Conservation (phyloP, 1,140 invertebrate species). For the Globodera ellingtonae region DNA sequence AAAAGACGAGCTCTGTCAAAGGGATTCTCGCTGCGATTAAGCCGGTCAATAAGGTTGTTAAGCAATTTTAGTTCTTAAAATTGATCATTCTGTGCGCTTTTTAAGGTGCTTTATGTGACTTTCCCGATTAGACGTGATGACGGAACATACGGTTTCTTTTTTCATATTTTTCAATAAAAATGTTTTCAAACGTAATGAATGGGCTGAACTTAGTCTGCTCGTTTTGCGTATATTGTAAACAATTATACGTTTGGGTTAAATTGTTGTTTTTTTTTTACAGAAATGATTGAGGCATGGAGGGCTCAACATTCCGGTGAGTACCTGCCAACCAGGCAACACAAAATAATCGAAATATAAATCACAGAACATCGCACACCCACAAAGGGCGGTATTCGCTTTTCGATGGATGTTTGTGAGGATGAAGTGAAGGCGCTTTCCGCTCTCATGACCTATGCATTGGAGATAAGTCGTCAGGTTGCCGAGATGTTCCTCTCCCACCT, state of each 20-base stretch:
- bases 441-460: conserved; percentile 85
- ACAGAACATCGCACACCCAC: conserved; percentile 66
- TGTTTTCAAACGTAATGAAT: too few species aligned
- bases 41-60: conserved; percentile 56
- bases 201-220: too few species aligned
- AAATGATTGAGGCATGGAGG: conserved; percentile 93
- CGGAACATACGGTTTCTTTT: conserved; percentile 75
- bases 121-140: conserved; percentile 92
- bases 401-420: conserved; percentile 85
- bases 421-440: conserved; percentile 94
- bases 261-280: conserved; percentile 65
- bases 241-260: too few species aligned
- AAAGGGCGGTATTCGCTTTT: conserved; percentile 81
- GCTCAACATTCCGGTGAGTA: conserved; percentile 81
- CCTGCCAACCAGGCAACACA: not conserved
- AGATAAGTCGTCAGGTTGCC: conserved; percentile 13
- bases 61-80: conserved; percentile 2
- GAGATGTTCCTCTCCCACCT: conserved; percentile 24
- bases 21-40: conserved; percentile 57
- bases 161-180: not conserved
- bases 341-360: too few species aligned
- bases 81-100: conserved; percentile 12
- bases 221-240: too few species aligned
- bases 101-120: conserved; percentile 71
- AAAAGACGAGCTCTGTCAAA: conserved; percentile 55